Conservation (phyloP, 1,140 invertebrate genomes). For the Achatina immaculata region DNA sequence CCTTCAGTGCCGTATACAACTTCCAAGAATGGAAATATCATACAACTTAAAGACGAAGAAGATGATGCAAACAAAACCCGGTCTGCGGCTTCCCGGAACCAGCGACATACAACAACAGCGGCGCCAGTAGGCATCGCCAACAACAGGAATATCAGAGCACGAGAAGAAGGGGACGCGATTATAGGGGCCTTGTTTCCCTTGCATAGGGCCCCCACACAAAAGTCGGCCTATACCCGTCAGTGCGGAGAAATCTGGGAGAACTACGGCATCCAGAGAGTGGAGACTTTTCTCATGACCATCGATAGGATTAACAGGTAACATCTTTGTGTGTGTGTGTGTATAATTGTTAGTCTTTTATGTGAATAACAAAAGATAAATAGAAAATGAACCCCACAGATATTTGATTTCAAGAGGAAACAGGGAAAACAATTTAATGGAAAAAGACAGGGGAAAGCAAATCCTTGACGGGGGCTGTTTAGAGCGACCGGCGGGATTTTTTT, state of each 20-base stretch:
- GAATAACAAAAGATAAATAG: too few species aligned
- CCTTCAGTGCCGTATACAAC: not conserved
- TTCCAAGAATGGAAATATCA: not conserved
- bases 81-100: not conserved
- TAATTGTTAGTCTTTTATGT: too few species aligned
- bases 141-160: constrained; percentile 28
- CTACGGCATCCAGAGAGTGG: constrained; percentile 85
- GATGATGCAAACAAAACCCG: too few species aligned
- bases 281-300: constrained; percentile 78
- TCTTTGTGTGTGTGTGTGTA: not conserved
- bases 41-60: not conserved
- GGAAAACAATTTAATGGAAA: too few species aligned
- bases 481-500: too few species aligned
- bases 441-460: too few species aligned
- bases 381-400: too few species aligned
- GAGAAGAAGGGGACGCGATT: constrained; percentile 78
- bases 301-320: constrained; percentile 73
- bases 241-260: constrained; percentile 76
- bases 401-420: too few species aligned
- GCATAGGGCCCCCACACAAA: constrained; percentile 76
- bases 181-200: constrained; percentile 83
- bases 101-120: not conserved
- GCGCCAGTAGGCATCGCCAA: not conserved
- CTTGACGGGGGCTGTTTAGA: too few species aligned
- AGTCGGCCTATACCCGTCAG: constrained; percentile 57